These are phyloP conservation scores for Nannoperca obscura DNA, from an alignment of 2,797 vertebrate genomes.

Conservation along the genomic window DNA sequence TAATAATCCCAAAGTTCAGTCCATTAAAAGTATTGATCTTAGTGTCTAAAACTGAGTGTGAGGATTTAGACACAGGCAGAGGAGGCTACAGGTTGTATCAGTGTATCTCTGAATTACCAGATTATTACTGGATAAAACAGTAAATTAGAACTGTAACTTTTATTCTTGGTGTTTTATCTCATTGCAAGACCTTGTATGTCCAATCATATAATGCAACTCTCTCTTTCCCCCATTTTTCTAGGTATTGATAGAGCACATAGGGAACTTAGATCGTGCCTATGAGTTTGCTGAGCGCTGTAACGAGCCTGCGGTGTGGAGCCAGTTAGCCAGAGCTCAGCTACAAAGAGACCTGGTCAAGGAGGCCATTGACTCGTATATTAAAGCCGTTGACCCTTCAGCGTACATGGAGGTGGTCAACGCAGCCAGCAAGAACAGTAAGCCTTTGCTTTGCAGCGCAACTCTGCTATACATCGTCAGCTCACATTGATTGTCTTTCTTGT, in stretches of 20 bases:
- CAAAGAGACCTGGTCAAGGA: constrained; percentile 93
- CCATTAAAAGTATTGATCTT: background rate
- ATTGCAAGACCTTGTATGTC: background rate
- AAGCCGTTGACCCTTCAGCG: constrained; percentile 89
- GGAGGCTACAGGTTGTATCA: background rate
- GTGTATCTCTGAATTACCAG: background rate
- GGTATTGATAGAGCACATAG: constrained; percentile 94
- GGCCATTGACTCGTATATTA: constrained; percentile 93
- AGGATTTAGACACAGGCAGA: background rate
- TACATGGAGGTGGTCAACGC: constrained; percentile 93
- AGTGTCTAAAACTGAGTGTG: background rate
- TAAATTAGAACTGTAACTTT: background rate
- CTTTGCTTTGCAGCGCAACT: background rate
- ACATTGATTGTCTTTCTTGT: background rate
- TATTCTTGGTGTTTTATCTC: background rate
- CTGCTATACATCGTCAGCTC: background rate
- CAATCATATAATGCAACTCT: background rate
- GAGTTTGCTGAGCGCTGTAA: constrained; percentile 96
- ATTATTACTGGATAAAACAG: background rate
- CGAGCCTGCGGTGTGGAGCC: constrained; percentile 92
- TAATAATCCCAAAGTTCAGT: background rate
- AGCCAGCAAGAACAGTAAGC: constrained; percentile 89
- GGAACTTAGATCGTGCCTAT: constrained; percentile 96
- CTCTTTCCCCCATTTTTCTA: constrained; percentile 46
- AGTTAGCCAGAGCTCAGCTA: constrained; percentile 90